A percentile compares a stretch with the other conserved stretches of the same genome.
These are phyloP conservation scores for Anastrepha obliqua DNA, from an alignment of 1,140 invertebrate genomes.

Conservation along the genomic window DNA sequence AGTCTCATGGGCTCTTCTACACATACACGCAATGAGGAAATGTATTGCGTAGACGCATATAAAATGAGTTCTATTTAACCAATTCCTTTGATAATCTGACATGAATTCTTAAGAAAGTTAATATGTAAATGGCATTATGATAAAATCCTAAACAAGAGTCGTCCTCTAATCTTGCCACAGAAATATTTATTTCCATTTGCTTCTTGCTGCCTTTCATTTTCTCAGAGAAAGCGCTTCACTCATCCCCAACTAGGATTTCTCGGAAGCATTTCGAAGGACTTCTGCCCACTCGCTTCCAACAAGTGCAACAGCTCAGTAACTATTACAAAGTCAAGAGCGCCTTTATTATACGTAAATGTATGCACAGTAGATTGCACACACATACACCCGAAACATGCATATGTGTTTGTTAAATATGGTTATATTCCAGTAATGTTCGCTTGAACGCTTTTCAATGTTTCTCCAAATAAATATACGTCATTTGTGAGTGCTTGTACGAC, in stretches of 20 bases:
- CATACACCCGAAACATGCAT: not conserved
- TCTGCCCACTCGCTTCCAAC: not conserved
- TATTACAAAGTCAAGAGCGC: not conserved
- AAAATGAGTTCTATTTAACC: too few species aligned
- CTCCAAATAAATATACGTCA: not conserved
- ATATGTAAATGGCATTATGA: too few species aligned
- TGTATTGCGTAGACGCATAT: too few species aligned
- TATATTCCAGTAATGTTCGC: not conserved
- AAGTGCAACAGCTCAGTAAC: not conserved
- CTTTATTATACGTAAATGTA: not conserved
- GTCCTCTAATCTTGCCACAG: too few species aligned
- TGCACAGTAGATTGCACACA: not conserved
- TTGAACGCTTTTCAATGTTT: constrained; percentile 8
- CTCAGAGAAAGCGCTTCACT: not conserved
- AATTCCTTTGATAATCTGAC: too few species aligned
- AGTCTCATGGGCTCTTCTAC: too few species aligned
- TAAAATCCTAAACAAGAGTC: too few species aligned
- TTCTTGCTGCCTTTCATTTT: not conserved
- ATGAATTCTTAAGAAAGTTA: too few species aligned
- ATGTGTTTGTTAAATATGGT: not conserved
- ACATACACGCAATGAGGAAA: too few species aligned
- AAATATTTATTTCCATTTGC: too few species aligned
- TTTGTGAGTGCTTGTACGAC: not conserved
- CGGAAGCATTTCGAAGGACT: not conserved
- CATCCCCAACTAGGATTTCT: not conserved